These are phyloP conservation scores for Diaperis boleti DNA, from an alignment of 2,888 invertebrate genomes.

Conservation along the genomic window DNA sequence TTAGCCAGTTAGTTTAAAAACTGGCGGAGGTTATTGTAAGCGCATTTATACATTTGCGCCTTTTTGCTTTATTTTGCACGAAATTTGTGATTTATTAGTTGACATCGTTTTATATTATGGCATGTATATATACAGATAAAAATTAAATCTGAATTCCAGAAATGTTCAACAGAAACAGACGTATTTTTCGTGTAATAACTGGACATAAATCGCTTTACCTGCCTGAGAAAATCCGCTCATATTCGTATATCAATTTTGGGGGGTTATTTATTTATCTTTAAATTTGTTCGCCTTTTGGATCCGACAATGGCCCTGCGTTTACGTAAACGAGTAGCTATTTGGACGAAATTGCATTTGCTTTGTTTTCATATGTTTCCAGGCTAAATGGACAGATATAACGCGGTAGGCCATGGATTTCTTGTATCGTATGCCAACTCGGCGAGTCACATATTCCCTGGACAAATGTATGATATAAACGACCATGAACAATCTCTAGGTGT, in stretches of 20 bases:
- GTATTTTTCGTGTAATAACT: neutral
- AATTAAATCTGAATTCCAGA: neutral
- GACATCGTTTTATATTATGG: neutral
- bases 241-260: slow-evolving; percentile 32
- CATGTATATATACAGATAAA: too few relatives aligned
- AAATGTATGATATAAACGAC: slow-evolving; percentile 43
- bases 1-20: too few relatives aligned
- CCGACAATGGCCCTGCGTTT: slow-evolving; percentile 38
- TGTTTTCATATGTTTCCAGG: slow-evolving; percentile 48
- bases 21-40: too few relatives aligned
- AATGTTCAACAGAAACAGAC: neutral
- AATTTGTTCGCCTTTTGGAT: slow-evolving; percentile 39
- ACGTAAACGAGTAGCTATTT: slow-evolving; percentile 47
- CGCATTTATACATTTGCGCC: slow-evolving; percentile 23
- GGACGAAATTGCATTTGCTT: slow-evolving; percentile 49
- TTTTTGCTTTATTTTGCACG: neutral
- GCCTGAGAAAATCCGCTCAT: slow-evolving; percentile 9
- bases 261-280: slow-evolving; percentile 33
- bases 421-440: slow-evolving; percentile 38
- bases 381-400: slow-evolving; percentile 46
- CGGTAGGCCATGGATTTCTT: slow-evolving; percentile 45
- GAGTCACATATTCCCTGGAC: slow-evolving; percentile 42
- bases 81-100: slow-evolving; percentile 4
- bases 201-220: slow-evolving; percentile 17
- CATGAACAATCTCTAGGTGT: slow-evolving; percentile 39